Evolutionary conservation across 2,113 vertebrate genomes (phyloP), one percentile per base, ranked within the genome.

Genomic region (Zosterops japonicus): DNA sequence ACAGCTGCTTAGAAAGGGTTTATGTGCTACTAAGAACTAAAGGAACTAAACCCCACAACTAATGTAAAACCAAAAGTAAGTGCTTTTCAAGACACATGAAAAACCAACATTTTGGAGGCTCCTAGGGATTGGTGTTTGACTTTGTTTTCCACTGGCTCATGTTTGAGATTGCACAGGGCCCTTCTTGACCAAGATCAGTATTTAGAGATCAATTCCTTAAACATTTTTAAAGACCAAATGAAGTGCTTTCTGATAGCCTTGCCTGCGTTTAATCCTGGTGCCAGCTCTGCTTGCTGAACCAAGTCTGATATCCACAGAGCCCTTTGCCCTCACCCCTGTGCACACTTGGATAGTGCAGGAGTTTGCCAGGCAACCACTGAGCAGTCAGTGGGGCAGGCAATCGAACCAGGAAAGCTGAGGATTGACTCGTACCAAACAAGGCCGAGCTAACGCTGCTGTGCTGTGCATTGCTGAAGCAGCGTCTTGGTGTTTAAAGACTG

Each of bases 231-330:
- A 64, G 65, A 57, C 31, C 53, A 55, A 33, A 78, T 5, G 5
- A 84, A 16, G 35, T 31, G 56, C 14, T 42, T 55, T 71, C 27
- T 12, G 24, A 31, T 5, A 59, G 59, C 11, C 50, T 41, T 36
- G 70, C 29, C 65, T 41, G 29, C 16, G 9, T 67, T 81, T 75
- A 41, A 39, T 7, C 9, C 16, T 0, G 4, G 27, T 36, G 50
- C 55, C 75, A 77, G 68, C 50, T 72, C 61, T 1, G 11, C 20
- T 7, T 14, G 63, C 28, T 39, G n/a, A 88, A 13, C 36, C 46
- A 27, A 0, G 0, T 10, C 57, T 44, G 57, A 35, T 29, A 3
- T 5, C 16, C 35, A 5, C 13, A 12, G 21, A 53, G 90, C 59
- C 83, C 94, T 96, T 93, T 94, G 93, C 47, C 59, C 91, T 63